Base-by-base conservation (phyloP, 1,140 invertebrate genomes). In the Drosophila punjabiensis region DNA sequence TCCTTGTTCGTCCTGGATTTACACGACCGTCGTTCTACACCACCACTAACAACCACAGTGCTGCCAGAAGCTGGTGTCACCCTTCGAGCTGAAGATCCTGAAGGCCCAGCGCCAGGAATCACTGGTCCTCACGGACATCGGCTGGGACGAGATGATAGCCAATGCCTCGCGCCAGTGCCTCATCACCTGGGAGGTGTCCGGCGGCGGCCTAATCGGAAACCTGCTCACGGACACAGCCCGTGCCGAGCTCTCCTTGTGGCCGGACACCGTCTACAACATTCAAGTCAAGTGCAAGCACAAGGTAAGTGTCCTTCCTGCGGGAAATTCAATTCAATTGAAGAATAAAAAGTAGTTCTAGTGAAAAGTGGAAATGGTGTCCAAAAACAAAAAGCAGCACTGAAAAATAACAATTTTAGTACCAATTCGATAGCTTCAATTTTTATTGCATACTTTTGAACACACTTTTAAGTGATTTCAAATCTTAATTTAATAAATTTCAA, bases 121-220 rank as follows among this genome's bases (percentile, higher is more conserved):
- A n/a, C 56, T 97, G 60, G 96, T 96, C 13, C 96, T 96, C 53
- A 96, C 96, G 32, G 96, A 96, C 93, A 95, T 97, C 63, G 95
- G 96, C 41, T 97, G 96, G 96, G 95, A 96, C 45, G 85, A 89
- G 70, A 70, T 94, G 95, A 47, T 95, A 95, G 93, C 95, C 94
- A 90, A 94, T 89, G 41, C 94, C 94, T 68, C 95, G 94, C 63
- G 85, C 37, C 95, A 96, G 39, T 97, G 97, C 92, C 94, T 97
- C 79, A 96, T 97, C 58, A 97, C 96, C 45, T 97, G 96, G 96
- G 96, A 97, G 94, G 96, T 97, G 10, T 96, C 96, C 79, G 96
- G 96, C 48, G 96, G 96, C 52, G 96, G 96, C 37, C 94, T 97
- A n/a, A 97, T 96, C 92, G 96, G 96, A 55, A 97, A 97, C 93